Base-by-base conservation (phyloP, 2,888 invertebrate genomes). In the Hipparchia semele region DNA sequence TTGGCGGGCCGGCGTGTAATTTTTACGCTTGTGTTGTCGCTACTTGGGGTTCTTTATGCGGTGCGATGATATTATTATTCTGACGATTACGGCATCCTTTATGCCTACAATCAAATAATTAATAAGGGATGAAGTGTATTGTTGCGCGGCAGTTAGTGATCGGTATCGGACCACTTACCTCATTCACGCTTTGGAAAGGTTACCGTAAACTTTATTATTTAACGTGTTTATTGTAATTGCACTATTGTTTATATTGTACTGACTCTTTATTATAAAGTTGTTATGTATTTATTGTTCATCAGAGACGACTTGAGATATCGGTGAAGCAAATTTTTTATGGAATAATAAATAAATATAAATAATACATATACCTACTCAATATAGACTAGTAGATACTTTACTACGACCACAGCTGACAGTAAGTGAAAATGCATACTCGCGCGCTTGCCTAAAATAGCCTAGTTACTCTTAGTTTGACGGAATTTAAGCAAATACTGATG, bases 81-180 rank as follows among this genome's bases (percentile, higher is more conserved):
- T 90, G 91, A 90, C 90, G 90, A 94, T 93, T 93, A 93, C 91
- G 91, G 88, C 92, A 90, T 93, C 94, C 90, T 93, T 93, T 93
- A 93, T 91, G 92, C 90, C 88, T 89, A 91, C 93, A 92, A 94
- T 94, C 93, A 94, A 94, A 93, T 92, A 94, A 94, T 94, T 94
- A 94, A 93, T 94, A 94, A 94, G 92, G 93, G 94, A 92, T 92
- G 91, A 88, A 91, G 90, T 87, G 89, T 89, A 91, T 93, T 92
- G 92, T 92, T 83, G 86, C 80, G 81, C 84, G 86, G 88, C 87
- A 87, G 87, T 87, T 87, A 80, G 89, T 84, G 94, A 94, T 94
- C 86, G 87, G 89, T 92, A 94, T 93, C 93, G 79, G 83, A 80
- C 83, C 85, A 87, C 87, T 92, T 89, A 87, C 85, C 86, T 86